These are phyloP conservation scores for Thaumetopoea pityocampa DNA, from an alignment of 1,140 invertebrate genomes.

Conservation along the genomic window DNA sequence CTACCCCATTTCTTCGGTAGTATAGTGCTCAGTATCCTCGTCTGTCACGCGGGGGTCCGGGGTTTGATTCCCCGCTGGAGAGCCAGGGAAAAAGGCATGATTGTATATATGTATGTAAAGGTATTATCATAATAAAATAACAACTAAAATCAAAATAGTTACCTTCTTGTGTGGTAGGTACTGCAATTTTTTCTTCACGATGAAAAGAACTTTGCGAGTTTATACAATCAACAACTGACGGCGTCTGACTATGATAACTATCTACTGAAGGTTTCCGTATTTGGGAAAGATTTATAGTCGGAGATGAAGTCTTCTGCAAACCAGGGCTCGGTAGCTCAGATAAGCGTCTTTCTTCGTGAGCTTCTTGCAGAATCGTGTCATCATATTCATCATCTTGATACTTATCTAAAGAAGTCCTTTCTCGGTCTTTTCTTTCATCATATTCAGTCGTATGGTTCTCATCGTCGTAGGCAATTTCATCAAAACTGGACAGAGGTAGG, in stretches of 20 bases:
- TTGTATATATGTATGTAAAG: background rate
- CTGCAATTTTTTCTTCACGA: conserved; percentile 52
- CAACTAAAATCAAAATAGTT: conserved; percentile 17
- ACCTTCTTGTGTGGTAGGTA: conserved; percentile 64
- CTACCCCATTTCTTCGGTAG: no score
- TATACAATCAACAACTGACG: conserved; percentile 62
- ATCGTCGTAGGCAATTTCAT: conserved; percentile 72
- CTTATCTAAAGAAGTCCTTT: conserved; percentile 62
- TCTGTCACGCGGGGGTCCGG: no score
- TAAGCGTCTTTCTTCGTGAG: conserved; percentile 40
- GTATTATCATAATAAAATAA: background rate
- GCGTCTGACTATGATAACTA: conserved; percentile 65
- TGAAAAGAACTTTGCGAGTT: conserved; percentile 68
- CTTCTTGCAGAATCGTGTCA: conserved; percentile 57
- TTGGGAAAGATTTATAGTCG: conserved; percentile 49
- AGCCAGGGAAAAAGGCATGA: background rate
- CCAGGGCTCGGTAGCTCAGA: conserved; percentile 41
- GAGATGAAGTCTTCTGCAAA: conserved; percentile 57
- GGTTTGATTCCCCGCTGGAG: no score
- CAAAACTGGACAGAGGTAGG: conserved; percentile 54
- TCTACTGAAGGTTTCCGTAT: conserved; percentile 64
- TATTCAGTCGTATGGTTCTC: conserved; percentile 72
- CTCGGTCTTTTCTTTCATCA: conserved; percentile 60
- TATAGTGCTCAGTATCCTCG: no score
- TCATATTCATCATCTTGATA: conserved; percentile 63